Evolutionary conservation across 2,888 invertebrate genomes (phyloP), one percentile per base, ranked within the genome.

Genomic region (Ceraclea dissimilis): DNA sequence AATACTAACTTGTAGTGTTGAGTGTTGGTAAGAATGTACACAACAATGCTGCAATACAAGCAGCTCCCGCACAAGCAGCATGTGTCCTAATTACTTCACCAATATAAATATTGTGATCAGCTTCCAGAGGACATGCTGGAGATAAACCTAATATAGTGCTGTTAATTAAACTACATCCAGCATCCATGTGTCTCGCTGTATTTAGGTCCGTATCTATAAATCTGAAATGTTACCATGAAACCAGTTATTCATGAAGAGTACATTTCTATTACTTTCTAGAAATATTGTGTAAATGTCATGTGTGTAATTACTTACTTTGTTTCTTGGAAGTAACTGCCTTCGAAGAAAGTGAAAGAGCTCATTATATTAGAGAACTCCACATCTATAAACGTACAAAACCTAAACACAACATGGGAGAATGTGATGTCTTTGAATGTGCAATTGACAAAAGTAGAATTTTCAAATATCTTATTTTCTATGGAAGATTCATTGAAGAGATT

Each of bases 141-240:
- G 70, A 71, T 50, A 72, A 65, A 58, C 73, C 73, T 54, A 72
- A 63, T 34, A 74, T 68, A 6, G 79, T 79, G 63, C 79, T 81
- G 66, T 81, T 79, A 52, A 69, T 71, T 65, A 84, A 70, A 34
- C 69, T 70, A 65, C 85, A 85, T 63, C 65, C 68, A 19, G 60
- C 60, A 63, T 71, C 72, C 52, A 78, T 64, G 61, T 77, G 76
- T 10, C 73, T 68, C 20, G 81, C 79, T 26, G 76, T 68, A 66
- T 85, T 85, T 66, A 85, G 78, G 69, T 88, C 87, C 16, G 86
- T 86, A 70, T 86, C 86, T 63, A 86, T 79, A 66, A 86, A 84
- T 63, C 83, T 84, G 68, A 1, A 54, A 56, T 55, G 17, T n/a
- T 21, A n/a, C n/a, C 26, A 26, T 26, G 5, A 26, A 26, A 26